A percentile compares a stretch with the other conserved stretches of the same genome.
Evolutionary conservation across 64 coral and sea anemone species (phyloP).

Genomic region (Porites australiensis): DNA sequence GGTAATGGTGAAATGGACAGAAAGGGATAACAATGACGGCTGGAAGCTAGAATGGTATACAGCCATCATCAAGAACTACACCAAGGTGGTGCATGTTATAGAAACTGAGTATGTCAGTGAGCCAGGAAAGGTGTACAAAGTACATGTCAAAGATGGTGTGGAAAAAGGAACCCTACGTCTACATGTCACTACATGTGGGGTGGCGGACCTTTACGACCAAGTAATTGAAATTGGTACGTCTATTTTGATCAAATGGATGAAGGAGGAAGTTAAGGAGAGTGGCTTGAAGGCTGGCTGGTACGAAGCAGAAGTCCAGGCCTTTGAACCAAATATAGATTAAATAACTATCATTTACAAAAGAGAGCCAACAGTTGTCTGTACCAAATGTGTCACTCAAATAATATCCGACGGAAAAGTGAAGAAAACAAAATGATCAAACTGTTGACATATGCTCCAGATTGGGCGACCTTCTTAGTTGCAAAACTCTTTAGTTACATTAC

Average conservation of each 20-base stretch:
- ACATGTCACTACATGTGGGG: not conserved
- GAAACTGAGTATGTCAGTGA: not conserved
- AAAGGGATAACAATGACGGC: slow-evolving; percentile 2
- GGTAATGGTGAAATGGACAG: slow-evolving; percentile 1
- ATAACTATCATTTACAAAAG: slow-evolving; percentile 4
- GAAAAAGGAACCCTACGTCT: not conserved
- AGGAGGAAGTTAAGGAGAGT: slow-evolving; percentile 11
- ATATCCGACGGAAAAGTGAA: slow-evolving; percentile 1
- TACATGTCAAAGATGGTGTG: not conserved
- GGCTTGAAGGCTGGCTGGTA: slow-evolving; percentile 37
- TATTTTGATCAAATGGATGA: slow-evolving; percentile 1
- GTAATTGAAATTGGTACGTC: not conserved
- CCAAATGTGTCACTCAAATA: not conserved
- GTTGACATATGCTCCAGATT: not conserved
- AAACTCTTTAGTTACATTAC: too few species aligned
- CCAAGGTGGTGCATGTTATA: not conserved
- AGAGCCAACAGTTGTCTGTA: not conserved
- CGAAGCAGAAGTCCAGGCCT: not conserved
- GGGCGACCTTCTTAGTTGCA: too few species aligned
- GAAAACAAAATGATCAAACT: not conserved
- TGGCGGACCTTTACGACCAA: not conserved
- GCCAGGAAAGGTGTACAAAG: not conserved
- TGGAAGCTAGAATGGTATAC: slow-evolving; percentile 19
- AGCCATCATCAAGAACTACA: not conserved
- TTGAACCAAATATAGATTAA: slow-evolving; percentile 17